Base-by-base conservation (phyloP, 2,113 vertebrate genomes). In the Entomyzon cyanotis region DNA sequence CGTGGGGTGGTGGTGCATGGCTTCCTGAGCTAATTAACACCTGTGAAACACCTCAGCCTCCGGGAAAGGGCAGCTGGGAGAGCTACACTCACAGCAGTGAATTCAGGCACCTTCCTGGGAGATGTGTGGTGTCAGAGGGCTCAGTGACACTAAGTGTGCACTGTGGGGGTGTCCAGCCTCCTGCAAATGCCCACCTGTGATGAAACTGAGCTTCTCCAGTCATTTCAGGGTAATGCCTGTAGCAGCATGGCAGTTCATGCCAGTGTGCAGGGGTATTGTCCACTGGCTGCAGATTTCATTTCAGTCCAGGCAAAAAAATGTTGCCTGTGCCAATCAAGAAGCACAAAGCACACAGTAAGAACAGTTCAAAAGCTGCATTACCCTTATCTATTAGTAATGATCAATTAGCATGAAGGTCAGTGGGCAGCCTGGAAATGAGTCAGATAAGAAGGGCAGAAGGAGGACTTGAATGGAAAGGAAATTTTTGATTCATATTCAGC, bases 381-480 rank as follows among this genome's bases (percentile, higher is more conserved):
- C 78, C 74, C 94, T 95, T 94, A 95, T 92, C 79, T 97, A 69
- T 92, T 93, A 93, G 88, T 92, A 94, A 94, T 89, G 94, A 96
- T 97, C 94, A 94, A 96, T 96, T 96, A 96, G 84, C 88, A 79
- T 93, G 94, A 93, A 96, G 92, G 94, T 96, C 94, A 96, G 88
- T 79, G 90, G 88, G 76, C 56, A 87, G 76, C 88, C 89, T 95
- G 76, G 80, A 97, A 95, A 92, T 94, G 94, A 96, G 93, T 95
- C 92, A 90, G 83, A 93, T 90, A 86, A 90, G 96, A 96, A 96
- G 88, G 88, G 90, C 93, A 96, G 86, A 71, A 92, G 58, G 90
- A 92, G 41, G 90, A 92, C 56, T 88, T 96, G 92, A 96, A 95
- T 94, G 88, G 92, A 92, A 87, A 81, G 79, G 76, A 92, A 94